Evolutionary conservation across 92 coral and sea anemone genomes (phyloP), one percentile per base, ranked within the genome.

Genomic region (Zoanthus sociatus): DNA sequence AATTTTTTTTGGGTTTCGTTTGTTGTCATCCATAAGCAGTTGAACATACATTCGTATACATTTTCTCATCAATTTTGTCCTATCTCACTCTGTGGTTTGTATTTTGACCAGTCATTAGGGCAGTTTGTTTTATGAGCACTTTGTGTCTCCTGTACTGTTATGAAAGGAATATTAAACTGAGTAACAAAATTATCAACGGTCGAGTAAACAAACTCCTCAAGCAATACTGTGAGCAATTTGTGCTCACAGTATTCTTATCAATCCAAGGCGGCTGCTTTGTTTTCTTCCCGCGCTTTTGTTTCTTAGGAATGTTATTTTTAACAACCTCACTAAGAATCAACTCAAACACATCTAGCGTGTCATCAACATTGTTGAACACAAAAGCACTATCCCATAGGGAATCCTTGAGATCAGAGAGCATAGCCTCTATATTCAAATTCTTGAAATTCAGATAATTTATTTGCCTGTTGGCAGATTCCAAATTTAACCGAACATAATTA

Each of bases 41-140:
- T 78, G 86, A 84, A 89, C 77, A 84, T 84, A 84, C 44, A 17
- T 17, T 47, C 85, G 73, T 55, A 77, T 89, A 12, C 64, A 84
- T 55, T 84, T 89, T 78, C 76, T 86, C 30, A 90, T 83, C 83
- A 86, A 81, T 21, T 90, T 90, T 46, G 87, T 86, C 73, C 72
- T 88, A 18, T 78, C 73, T 76, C 93, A 90, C 73, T 78, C 73
- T 78, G 87, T 67, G 78, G 83, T 90, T 87, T 26, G 0, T 26
- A 26, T 26, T 26, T 26, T 26, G 26, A 26, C 26, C 26, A 26
- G 26, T 26, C 26, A 9, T 17, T 67, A 45, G 77, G 53, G 6
- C 6, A 48, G 9, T 48, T 48, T 48, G 53, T 48, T 9, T 48
- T 47, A 47, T 8, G 51, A 47, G 51, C 8, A 4, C 51, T 47